Percentiles rank a stretch among this genome's conserved stretches.
Evolutionary conservation across 2,113 vertebrate species (phyloP).

Genomic region (Sus scrofa): T2T-Sscrofa CM000816.6:16398001-16398500

Average conservation of each 20-base stretch:
- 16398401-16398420: slow-evolving; percentile 12
- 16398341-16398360: not conserved
- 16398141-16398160: not conserved
- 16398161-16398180: not conserved
- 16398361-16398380: not conserved
- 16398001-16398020: not conserved
- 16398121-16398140: not conserved
- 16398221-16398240: not conserved
- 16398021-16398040: not conserved
- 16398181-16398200: not conserved
- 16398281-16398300: not conserved
- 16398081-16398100: not conserved
- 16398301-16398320: not conserved
- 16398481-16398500: slow-evolving; percentile 10
- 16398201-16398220: not conserved
- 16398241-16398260: not conserved
- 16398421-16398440: not conserved
- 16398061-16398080: not conserved
- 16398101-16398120: not conserved
- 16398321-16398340: not conserved
- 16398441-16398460: not conserved
- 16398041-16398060: not conserved
- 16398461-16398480: not conserved
- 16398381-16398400: not conserved
- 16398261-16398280: not conserved